phyloP scores from a whole-genome alignment of 2,888 invertebrate species.

The Callinectes sapidus region DNA sequence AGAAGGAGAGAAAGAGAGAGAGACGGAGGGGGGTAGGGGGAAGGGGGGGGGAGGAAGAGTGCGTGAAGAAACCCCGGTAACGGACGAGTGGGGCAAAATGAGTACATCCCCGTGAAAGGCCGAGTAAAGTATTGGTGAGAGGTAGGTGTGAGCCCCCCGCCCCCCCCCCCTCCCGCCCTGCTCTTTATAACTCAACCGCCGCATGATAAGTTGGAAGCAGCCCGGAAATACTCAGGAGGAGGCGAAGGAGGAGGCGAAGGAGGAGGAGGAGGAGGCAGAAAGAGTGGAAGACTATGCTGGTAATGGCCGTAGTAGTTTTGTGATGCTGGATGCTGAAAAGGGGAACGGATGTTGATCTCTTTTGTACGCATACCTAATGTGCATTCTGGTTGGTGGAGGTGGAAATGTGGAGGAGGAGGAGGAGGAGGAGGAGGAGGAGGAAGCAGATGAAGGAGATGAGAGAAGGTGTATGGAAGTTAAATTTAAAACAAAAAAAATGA shows the following conservation, averaged over 20 bases:
- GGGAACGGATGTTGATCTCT: not conserved
- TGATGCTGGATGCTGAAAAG: not conserved
- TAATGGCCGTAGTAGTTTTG: not conserved
- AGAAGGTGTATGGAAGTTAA: no score
- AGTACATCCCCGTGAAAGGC: constrained; percentile 39
- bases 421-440: not conserved
- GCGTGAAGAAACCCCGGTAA: constrained; percentile 32
- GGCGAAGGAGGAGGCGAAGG: constrained; percentile 20
- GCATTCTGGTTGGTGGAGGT: not conserved
- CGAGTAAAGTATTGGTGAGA: constrained; percentile 55
- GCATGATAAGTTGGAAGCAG: constrained; percentile 48
- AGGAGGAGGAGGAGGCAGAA: constrained; percentile 24
- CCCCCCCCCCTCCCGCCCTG: no score
- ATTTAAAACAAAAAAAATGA: not conserved
- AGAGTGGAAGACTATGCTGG: not conserved
- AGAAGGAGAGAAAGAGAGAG: not conserved
- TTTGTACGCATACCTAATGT: not conserved
- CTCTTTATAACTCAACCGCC: constrained; percentile 52
- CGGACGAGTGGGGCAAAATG: constrained; percentile 49
- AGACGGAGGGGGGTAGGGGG: not conserved
- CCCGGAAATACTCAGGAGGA: constrained; percentile 4
- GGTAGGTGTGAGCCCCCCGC: constrained; percentile 46
- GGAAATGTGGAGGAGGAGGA: not conserved
- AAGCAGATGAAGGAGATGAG: not conserved
- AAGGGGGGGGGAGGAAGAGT: not conserved